Conservation (phyloP, 1,140 invertebrate species). For the Caenorhabditis briggsae region DNA sequence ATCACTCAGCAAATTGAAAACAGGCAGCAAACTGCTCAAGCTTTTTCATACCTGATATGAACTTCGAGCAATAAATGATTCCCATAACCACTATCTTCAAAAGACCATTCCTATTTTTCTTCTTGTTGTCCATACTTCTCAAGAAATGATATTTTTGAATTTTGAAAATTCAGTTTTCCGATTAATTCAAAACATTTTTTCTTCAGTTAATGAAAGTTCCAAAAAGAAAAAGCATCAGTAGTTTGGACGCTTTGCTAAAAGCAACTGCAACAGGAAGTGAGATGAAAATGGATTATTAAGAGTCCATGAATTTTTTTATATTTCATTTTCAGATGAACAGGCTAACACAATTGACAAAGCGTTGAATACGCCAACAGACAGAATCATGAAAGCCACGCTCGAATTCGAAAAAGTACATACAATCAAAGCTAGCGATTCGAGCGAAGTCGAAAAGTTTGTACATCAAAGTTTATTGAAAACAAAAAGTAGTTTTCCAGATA, state of each 20-base stretch:
- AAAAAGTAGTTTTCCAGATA: constrained; percentile 1
- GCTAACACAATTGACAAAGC: constrained; percentile 22
- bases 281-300: neutral
- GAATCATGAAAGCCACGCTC: constrained; percentile 20
- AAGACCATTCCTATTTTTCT: too few species aligned
- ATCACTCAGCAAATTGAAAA: constrained; percentile 63
- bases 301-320: too few species aligned
- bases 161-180: neutral
- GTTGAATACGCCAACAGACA: constrained; percentile 43
- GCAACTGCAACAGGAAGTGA: constrained; percentile 21
- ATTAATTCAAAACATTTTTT: too few species aligned
- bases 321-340: constrained; percentile 6
- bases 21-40: constrained; percentile 65
- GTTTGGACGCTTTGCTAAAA: constrained; percentile 39
- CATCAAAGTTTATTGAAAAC: neutral
- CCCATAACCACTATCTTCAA: too few species aligned
- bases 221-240: constrained; percentile 37
- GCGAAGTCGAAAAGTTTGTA: constrained; percentile 25
- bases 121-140: too few species aligned
- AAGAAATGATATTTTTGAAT: neutral
- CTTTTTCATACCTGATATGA: constrained; percentile 64
- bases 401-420: constrained; percentile 24
- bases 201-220: constrained; percentile 1
- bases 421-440: constrained; percentile 17
- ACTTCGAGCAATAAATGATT: too few species aligned